Conservation (phyloP, 2,888 invertebrate species). For the Amphimallon solstitiale region DNA sequence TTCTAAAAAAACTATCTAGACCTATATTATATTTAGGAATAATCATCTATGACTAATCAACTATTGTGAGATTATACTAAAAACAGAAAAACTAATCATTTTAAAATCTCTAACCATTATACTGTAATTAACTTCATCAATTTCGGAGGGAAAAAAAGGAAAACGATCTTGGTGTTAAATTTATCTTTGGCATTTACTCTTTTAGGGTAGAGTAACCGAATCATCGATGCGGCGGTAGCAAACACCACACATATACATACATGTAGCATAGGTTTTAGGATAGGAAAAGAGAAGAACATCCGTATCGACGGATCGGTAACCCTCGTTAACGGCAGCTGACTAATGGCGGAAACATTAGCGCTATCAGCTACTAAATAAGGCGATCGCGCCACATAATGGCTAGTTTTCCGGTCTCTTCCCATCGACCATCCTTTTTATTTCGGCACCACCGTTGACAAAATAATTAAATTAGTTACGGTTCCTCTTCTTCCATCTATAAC, state of each 20-base stretch:
- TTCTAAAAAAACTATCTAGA: no score
- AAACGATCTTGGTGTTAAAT: slow-evolving; percentile 16
- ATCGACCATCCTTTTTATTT: slow-evolving; percentile 52
- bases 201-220: no score
- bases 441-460: slow-evolving; percentile 25
- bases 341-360: slow-evolving; percentile 64
- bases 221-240: no score
- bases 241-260: background rate
- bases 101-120: background rate
- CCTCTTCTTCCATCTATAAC: slow-evolving; percentile 14
- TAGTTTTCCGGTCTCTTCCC: slow-evolving; percentile 59
- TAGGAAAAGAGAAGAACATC: slow-evolving; percentile 29
- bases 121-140: slow-evolving; percentile 35
- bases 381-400: slow-evolving; percentile 60
- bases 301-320: slow-evolving; percentile 61
- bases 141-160: background rate
- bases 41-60: no score
- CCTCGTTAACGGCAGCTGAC: slow-evolving; percentile 64
- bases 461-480: slow-evolving; percentile 34
- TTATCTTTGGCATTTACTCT: slow-evolving; percentile 20
- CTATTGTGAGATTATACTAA: no score
- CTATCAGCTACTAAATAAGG: slow-evolving; percentile 62
- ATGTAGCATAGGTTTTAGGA: background rate
- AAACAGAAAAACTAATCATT: no score
- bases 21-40: no score